Percentiles rank a stretch among this genome's conserved stretches.
Evolutionary conservation across 2,888 invertebrate genomes (phyloP).

Genomic region (Scaptomyza tumidula): DNA sequence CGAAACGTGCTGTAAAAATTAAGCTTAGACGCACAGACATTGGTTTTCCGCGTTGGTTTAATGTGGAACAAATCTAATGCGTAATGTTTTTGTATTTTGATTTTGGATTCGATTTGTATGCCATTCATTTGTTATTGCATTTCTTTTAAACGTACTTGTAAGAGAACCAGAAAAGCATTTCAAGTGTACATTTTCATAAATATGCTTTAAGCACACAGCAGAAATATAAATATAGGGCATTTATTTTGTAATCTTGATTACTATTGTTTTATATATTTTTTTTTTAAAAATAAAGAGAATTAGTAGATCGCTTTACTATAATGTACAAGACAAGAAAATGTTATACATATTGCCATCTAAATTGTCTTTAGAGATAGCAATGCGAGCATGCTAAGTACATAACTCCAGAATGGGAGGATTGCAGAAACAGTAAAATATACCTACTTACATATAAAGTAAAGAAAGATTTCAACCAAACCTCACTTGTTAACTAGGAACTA

Average conservation of each 20-base stretch:
- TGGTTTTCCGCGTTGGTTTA: not conserved
- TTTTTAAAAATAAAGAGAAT: constrained; percentile 37
- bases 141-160: constrained; percentile 50
- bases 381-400: constrained; percentile 33
- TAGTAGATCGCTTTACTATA: constrained; percentile 62
- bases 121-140: constrained; percentile 52
- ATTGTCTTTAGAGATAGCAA: constrained; percentile 58
- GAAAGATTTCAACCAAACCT: constrained; percentile 77
- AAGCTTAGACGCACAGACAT: constrained; percentile 23
- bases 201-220: constrained; percentile 68
- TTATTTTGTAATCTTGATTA: constrained; percentile 55
- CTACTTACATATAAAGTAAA: constrained; percentile 73
- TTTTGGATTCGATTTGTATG: constrained; percentile 30
- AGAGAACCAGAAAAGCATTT: constrained; percentile 65
- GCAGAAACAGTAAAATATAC: constrained; percentile 55
- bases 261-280: constrained; percentile 10
- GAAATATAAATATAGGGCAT: constrained; percentile 49
- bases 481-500: constrained; percentile 80
- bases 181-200: constrained; percentile 69
- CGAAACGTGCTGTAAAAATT: constrained; percentile 47
- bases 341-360: constrained; percentile 54
- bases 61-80: constrained; percentile 25
- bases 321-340: constrained; percentile 44
- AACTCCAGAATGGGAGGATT: constrained; percentile 23
- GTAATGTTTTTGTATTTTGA: constrained; percentile 28